Conservation (phyloP, 2,888 invertebrate genomes). For the Tenthredo mesomela region DNA sequence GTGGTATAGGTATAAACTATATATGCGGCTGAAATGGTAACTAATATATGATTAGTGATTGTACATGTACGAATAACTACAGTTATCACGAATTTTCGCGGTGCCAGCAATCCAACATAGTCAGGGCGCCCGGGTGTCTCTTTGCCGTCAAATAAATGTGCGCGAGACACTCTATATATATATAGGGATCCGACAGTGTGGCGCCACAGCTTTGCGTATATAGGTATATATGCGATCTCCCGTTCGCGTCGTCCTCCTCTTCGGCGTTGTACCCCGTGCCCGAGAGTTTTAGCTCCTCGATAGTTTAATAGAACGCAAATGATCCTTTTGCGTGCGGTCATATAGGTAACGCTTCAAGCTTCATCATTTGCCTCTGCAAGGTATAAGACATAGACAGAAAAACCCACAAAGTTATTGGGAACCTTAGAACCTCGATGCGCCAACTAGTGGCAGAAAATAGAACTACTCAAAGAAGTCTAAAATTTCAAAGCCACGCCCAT, state of each 20-base stretch:
- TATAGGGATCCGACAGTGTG: constrained; percentile 70
- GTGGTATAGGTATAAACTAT: not conserved
- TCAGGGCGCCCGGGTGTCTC: constrained; percentile 47
- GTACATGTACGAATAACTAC: not conserved
- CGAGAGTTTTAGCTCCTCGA: constrained; percentile 43
- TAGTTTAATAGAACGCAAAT: not conserved
- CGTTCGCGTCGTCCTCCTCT: constrained; percentile 48
- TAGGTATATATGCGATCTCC: constrained; percentile 48
- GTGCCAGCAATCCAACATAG: constrained; percentile 33
- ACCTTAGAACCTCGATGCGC: too few species aligned
- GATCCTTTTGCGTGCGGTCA: not conserved
- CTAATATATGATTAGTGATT: too few species aligned
- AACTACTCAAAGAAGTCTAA: too few species aligned
- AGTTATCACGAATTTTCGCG: constrained; percentile 5
- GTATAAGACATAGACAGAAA: not conserved
- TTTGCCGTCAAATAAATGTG: constrained; percentile 41
- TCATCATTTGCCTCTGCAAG: not conserved
- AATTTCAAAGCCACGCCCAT: too few species aligned
- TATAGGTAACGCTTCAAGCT: constrained; percentile 9
- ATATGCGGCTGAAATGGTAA: constrained; percentile 22
- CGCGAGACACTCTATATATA: constrained; percentile 65
- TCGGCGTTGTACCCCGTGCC: constrained; percentile 50
- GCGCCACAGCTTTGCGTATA: constrained; percentile 66
- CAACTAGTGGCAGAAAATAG: too few species aligned
- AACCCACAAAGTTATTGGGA: not conserved